Percentiles rank a stretch among this genome's conserved stretches.
Conservation (phyloP, 2,888 invertebrate genomes). For the Callimorpha dominula region DNA sequence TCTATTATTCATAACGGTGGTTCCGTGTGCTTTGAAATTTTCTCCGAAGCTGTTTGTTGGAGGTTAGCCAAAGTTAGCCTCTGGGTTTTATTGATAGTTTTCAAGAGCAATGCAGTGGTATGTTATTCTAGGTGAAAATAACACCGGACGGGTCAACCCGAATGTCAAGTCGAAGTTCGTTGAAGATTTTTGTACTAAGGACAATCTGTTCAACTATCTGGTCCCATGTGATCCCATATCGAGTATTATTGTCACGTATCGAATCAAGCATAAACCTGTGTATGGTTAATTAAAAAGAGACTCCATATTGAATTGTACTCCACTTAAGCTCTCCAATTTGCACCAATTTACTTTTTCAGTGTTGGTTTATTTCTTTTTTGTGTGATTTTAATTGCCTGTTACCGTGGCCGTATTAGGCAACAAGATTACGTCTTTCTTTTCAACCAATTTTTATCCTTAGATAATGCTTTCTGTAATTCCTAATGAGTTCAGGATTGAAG, state of each 20-base stretch:
- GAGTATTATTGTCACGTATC: conserved; percentile 31
- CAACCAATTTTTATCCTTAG: no score
- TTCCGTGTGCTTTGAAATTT: conserved; percentile 25
- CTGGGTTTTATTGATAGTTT: neutral
- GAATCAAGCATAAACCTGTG: neutral
- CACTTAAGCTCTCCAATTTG: neutral
- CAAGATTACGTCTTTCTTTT: no score
- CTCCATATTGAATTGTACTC: neutral
- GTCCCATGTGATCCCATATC: conserved; percentile 20
- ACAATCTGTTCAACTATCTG: neutral
- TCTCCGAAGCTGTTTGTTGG: conserved; percentile 17
- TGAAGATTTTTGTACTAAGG: no score
- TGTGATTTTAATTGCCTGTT: no score
- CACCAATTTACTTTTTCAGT: neutral
- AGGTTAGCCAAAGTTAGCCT: conserved; percentile 2
- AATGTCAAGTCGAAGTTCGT: neutral
- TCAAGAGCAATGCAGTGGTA: neutral
- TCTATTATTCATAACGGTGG: conserved; percentile 34
- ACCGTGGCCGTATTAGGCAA: no score
- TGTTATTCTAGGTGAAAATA: neutral
- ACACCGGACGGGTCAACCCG: neutral
- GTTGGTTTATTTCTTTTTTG: neutral
- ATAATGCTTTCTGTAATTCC: no score
- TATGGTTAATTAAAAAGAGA: conserved; percentile 27
- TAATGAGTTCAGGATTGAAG: no score